Conservation (phyloP, 1,140 invertebrate genomes). For the Papilio machaon region DNA sequence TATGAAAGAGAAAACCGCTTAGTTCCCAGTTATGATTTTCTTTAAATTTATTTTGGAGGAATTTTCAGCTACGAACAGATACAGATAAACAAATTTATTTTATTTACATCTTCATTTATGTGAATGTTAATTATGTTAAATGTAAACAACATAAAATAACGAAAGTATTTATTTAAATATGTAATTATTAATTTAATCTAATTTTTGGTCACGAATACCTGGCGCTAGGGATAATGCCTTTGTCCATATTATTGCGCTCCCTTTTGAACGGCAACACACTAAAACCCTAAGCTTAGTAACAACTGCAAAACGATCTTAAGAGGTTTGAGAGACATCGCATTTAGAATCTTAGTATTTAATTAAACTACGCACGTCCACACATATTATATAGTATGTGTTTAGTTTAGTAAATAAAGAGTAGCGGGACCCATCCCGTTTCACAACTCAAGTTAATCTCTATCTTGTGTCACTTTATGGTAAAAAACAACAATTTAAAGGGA, state of each 20-base stretch:
- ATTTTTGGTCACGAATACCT: background rate
- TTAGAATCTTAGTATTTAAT: too few relatives aligned
- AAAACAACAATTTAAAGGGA: too few relatives aligned
- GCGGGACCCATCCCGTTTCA: too few relatives aligned
- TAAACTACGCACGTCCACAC: too few relatives aligned
- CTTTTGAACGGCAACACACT: background rate
- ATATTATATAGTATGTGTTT: too few relatives aligned
- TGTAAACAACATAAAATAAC: background rate
- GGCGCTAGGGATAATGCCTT: background rate
- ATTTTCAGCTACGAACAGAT: background rate
- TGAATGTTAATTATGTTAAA: background rate
- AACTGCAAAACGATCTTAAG: too few relatives aligned
- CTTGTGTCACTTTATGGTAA: too few relatives aligned
- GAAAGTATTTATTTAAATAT: background rate
- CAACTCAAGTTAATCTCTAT: too few relatives aligned
- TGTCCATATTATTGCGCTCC: background rate
- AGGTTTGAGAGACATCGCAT: too few relatives aligned
- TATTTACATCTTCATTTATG: background rate
- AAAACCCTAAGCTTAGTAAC: too few relatives aligned
- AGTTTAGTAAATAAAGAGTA: too few relatives aligned
- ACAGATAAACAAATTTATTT: background rate
- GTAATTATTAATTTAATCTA: too few relatives aligned
- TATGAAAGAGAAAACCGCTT: background rate
- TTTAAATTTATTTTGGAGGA: background rate
- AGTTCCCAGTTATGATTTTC: background rate